Conservation (phyloP, 37 sponge, comb jelly and placozoan genomes). For the Chondrosia reniformis region DNA sequence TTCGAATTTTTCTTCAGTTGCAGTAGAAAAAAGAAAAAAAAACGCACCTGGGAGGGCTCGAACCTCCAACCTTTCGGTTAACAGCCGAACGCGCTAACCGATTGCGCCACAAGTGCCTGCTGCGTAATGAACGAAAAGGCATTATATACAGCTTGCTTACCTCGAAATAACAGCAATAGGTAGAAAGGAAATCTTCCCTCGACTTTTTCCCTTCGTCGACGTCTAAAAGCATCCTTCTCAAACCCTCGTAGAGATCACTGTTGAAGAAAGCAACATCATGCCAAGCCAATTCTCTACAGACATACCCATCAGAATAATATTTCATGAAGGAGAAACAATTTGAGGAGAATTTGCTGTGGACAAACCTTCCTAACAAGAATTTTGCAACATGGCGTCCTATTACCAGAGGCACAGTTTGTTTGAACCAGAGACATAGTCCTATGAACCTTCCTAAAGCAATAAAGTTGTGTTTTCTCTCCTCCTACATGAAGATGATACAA, state of each 20-base stretch:
- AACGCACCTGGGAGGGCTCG: slow-evolving; percentile 62
- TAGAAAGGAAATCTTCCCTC: slow-evolving; percentile 58
- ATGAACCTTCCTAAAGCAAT: slow-evolving; percentile 77
- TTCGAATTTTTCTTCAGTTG: not conserved
- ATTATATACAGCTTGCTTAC: slow-evolving; percentile 27
- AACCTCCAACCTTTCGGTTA: slow-evolving; percentile 85
- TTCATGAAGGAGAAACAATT: not conserved
- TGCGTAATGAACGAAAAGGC: not conserved
- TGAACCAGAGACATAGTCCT: slow-evolving; percentile 82
- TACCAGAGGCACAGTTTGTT: slow-evolving; percentile 81
- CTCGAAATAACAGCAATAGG: slow-evolving; percentile 85
- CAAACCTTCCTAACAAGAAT: slow-evolving; percentile 74
- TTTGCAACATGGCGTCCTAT: slow-evolving; percentile 89
- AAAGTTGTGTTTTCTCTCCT: slow-evolving; percentile 32
- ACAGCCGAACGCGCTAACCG: slow-evolving; percentile 89
- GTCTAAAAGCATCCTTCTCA: slow-evolving; percentile 73
- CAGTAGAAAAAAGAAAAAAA: slow-evolving; percentile 11
- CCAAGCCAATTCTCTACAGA: slow-evolving; percentile 75
- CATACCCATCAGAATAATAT: no score
- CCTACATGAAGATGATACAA: not conserved
- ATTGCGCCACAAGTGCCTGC: slow-evolving; percentile 72
- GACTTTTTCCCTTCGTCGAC: slow-evolving; percentile 53
- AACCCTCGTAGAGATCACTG: slow-evolving; percentile 87
- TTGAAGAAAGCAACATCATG: slow-evolving; percentile 96
- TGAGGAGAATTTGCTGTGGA: not conserved